Evolutionary conservation across 2,113 vertebrate species (phyloP).

Genomic region (Clupea harengus): DNA sequence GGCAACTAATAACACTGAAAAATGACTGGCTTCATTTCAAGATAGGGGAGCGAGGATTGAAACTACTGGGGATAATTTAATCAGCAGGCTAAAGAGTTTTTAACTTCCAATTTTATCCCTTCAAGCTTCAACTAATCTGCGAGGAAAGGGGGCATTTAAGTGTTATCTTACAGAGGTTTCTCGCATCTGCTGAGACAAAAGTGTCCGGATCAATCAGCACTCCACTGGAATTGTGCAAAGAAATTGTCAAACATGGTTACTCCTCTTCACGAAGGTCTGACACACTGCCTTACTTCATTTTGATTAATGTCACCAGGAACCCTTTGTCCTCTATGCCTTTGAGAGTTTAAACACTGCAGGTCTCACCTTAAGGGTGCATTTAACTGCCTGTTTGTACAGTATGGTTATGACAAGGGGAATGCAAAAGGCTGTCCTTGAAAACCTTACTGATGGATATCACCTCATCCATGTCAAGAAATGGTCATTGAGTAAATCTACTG

Average conservation of each 20-base stretch:
- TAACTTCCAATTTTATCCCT: slow-evolving; percentile 34
- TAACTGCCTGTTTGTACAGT: slow-evolving; percentile 14
- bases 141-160: slow-evolving; percentile 39
- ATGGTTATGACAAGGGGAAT: neutral
- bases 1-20: slow-evolving; percentile 9
- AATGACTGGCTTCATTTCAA: slow-evolving; percentile 34
- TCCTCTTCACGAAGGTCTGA: slow-evolving; percentile 34
- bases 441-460: neutral
- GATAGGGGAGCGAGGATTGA: neutral
- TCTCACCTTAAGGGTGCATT: slow-evolving; percentile 29
- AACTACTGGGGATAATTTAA: slow-evolving; percentile 34
- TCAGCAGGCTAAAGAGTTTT: slow-evolving; percentile 43
- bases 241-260: slow-evolving; percentile 52
- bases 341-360: slow-evolving; percentile 33
- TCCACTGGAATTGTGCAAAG: slow-evolving; percentile 36
- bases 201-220: slow-evolving; percentile 50
- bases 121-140: slow-evolving; percentile 28
- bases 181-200: slow-evolving; percentile 41
- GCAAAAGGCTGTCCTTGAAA: neutral
- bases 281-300: slow-evolving; percentile 48
- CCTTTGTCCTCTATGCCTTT: slow-evolving; percentile 47
- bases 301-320: slow-evolving; percentile 41
- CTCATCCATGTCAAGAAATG: neutral
- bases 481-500: neutral
- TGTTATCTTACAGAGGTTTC: slow-evolving; percentile 42